Conservation (phyloP, 2,797 vertebrate genomes). For the Adrianichthys oophorus region DNA sequence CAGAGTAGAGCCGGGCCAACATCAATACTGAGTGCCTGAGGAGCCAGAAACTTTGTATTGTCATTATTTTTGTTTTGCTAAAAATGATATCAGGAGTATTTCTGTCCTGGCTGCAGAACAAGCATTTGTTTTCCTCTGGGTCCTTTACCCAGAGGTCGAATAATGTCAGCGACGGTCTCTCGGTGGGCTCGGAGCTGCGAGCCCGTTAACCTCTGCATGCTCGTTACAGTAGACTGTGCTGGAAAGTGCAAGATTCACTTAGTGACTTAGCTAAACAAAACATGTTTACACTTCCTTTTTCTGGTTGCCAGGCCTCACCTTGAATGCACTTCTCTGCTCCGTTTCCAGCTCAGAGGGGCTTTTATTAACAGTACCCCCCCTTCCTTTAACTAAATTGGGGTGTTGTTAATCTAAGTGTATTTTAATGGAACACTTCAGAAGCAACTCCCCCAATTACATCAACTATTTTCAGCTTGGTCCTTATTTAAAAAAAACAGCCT, state of each 20-base stretch:
- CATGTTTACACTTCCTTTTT: conserved; percentile 50
- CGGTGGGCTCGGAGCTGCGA: conserved; percentile 19
- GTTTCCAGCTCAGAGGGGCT: conserved; percentile 49
- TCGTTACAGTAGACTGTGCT: conserved; percentile 30
- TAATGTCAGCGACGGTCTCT: conserved; percentile 36
- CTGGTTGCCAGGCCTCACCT: conserved; percentile 53
- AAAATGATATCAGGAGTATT: conserved; percentile 42
- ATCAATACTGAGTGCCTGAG: conserved; percentile 23
- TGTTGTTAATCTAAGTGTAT: conserved; percentile 68
- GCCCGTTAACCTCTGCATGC: conserved; percentile 25
- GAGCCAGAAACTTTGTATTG: conserved; percentile 21
- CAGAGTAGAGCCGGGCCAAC: conserved; percentile 28
- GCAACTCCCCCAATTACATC: conserved; percentile 69
- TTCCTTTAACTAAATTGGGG: conserved; percentile 58
- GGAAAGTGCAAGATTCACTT: conserved; percentile 49
- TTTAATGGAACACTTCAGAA: conserved; percentile 74
- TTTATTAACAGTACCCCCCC: conserved; percentile 63
- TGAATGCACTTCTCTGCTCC: conserved; percentile 51
- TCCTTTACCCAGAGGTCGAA: conserved; percentile 40
- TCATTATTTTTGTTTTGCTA: conserved; percentile 31
- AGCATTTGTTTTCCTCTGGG: conserved; percentile 30
- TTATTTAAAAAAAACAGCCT: conserved; percentile 66
- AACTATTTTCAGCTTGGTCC: conserved; percentile 69
- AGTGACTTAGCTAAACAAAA: conserved; percentile 48
- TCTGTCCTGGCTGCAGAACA: conserved; percentile 26